Percentiles rank a stretch among this genome's conserved stretches.
These are phyloP conservation scores for Gari tellinella DNA, from an alignment of 2,888 invertebrate genomes.

Conservation along the genomic window DNA sequence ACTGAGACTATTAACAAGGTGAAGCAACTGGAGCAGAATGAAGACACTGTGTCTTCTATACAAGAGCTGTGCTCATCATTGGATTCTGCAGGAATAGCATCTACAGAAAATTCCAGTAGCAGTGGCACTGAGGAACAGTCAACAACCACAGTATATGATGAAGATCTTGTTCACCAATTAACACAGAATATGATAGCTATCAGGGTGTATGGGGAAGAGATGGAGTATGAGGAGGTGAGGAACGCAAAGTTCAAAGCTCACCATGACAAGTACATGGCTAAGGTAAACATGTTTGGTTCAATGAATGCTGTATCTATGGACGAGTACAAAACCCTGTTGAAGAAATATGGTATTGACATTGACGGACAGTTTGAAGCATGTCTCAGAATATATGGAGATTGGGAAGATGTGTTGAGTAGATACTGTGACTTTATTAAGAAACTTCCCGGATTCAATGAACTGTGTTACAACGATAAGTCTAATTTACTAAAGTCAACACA, in stretches of 20 bases:
- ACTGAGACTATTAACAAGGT: slow-evolving; percentile 52
- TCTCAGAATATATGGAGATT: slow-evolving; percentile 14
- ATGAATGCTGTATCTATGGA: slow-evolving; percentile 26
- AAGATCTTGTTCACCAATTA: slow-evolving; percentile 14
- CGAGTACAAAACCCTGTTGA: slow-evolving; percentile 37
- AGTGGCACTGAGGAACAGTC: neutral
- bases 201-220: slow-evolving; percentile 36
- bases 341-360: slow-evolving; percentile 42
- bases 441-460: slow-evolving; percentile 36
- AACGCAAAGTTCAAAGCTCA: slow-evolving; percentile 31
- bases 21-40: slow-evolving; percentile 32
- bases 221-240: slow-evolving; percentile 10
- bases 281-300: slow-evolving; percentile 36
- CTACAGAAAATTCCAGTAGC: neutral
- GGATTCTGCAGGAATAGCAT: neutral
- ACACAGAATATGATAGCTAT: slow-evolving; percentile 41
- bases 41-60: neutral
- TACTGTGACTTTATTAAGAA: slow-evolving; percentile 47
- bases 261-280: slow-evolving; percentile 38
- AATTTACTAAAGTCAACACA: slow-evolving; percentile 36
- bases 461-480: slow-evolving; percentile 39
- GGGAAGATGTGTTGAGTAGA: slow-evolving; percentile 22
- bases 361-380: slow-evolving; percentile 37
- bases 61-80: no score
- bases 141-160: neutral